These are phyloP conservation scores for Platygyra sinensis DNA, from an alignment of 64 coral and sea anemone species.

Conservation along the genomic window DNA sequence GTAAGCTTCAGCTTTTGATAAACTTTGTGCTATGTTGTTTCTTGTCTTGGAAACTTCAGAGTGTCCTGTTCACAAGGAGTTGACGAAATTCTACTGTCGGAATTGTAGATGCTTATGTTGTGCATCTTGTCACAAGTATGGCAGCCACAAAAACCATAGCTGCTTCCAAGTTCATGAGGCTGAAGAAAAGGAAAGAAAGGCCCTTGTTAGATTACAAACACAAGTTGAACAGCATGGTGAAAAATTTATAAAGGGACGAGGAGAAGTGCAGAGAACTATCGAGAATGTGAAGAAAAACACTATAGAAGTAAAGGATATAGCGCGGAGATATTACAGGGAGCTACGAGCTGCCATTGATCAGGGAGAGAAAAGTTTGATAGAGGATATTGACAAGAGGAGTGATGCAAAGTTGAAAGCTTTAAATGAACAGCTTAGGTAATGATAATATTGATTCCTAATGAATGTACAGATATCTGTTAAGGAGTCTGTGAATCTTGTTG, in stretches of 20 bases:
- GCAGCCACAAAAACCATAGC: conserved; percentile 86
- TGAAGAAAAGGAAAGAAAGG: conserved; percentile 77
- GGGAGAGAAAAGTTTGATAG: conserved; percentile 82
- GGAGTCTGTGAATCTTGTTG: too few species aligned
- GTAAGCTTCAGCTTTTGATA: too few species aligned
- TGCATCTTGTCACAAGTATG: conserved; percentile 67
- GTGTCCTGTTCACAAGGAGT: conserved; percentile 78
- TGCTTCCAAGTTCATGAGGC: conserved; percentile 91
- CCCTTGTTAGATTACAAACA: conserved; percentile 61
- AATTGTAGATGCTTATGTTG: conserved; percentile 86
- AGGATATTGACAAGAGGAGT: conserved; percentile 86
- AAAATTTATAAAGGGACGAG: conserved; percentile 78
- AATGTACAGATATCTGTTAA: neutral
- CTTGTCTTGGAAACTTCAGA: conserved; percentile 50
- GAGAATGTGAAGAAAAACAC: conserved; percentile 82
- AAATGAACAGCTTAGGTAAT: conserved; percentile 96
- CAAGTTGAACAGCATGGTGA: conserved; percentile 90
- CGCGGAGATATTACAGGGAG: conserved; percentile 83
- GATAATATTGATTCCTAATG: neutral
- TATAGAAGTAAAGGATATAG: conserved; percentile 79
- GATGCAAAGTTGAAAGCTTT: conserved; percentile 73
- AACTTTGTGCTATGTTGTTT: conserved; percentile 1
- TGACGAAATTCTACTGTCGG: conserved; percentile 89
- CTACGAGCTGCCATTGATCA: conserved; percentile 84
- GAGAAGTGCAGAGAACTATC: conserved; percentile 90